These are phyloP conservation scores for Trichosurus vulpecula DNA, from an alignment of 2,797 vertebrate species.

Conservation along the genomic window DNA sequence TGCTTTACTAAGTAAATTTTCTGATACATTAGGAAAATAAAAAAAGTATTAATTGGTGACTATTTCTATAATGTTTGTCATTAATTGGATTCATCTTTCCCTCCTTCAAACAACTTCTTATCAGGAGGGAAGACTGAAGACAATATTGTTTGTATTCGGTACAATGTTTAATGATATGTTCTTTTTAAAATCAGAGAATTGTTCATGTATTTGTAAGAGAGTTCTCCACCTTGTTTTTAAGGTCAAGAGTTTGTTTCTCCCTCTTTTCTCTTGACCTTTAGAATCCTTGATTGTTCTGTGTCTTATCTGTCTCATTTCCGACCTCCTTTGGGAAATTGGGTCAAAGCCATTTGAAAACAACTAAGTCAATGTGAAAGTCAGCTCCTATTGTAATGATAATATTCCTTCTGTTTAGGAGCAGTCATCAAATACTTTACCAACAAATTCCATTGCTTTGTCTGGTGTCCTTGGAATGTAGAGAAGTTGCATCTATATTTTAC, in stretches of 20 bases:
- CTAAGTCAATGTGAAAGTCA: background rate
- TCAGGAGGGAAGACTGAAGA: background rate
- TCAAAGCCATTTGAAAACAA: slow-evolving; percentile 34
- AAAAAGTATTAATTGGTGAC: too few species aligned
- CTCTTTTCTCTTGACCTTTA: background rate
- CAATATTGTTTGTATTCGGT: too few species aligned
- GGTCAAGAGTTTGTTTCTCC: background rate
- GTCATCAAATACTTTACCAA: background rate
- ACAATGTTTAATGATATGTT: background rate
- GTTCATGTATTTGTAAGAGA: background rate
- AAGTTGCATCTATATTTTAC: background rate
- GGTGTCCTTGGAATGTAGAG: background rate
- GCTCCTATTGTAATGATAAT: background rate
- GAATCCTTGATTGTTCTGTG: background rate
- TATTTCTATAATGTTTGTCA: too few species aligned
- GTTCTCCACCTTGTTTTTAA: background rate
- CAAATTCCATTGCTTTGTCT: background rate
- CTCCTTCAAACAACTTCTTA: background rate
- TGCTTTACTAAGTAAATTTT: too few species aligned
- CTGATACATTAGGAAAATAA: too few species aligned
- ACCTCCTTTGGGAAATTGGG: background rate
- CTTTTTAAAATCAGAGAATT: background rate
- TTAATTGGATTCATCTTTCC: background rate
- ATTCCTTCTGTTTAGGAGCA: background rate
- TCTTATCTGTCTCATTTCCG: background rate